Evolutionary conservation across 2,113 vertebrate species (phyloP), one percentile per base, ranked within the genome.

Genomic region (Bolborhynchus lineola): DNA sequence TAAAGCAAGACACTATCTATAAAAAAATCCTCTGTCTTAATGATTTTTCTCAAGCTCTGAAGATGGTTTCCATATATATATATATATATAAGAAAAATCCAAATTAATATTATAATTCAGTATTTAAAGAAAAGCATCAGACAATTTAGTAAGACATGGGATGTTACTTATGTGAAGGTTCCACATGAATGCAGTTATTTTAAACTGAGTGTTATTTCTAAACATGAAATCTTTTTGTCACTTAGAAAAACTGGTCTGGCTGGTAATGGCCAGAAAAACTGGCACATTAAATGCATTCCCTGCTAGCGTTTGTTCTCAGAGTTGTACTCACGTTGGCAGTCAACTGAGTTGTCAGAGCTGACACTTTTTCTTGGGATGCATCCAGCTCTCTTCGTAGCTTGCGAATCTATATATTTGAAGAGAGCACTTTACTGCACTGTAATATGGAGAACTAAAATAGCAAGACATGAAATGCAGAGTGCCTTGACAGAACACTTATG

Each of bases 281-380:
- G n/a, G 19, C 55, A 62, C 64, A 71, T 14, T n/a, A 62, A 69
- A 55, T 9, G n/a, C 46, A 28, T 35, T 53, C 78, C 28, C 39
- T 42, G 33, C 25, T 33, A 62, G 13, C 4, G 47, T 59, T 65
- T 67, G 33, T 35, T 55, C 88, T 64, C 68, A 11, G 62, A 67
- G 39, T 1, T 81, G 39, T 82, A 98, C 99, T 99, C 97, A 99
- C 99, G 31, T 99, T 99, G 68, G 99, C 99, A 65, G 99, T 99
- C 91, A 99, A 96, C 96, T 99, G 99, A 49, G 99, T 99, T 35
- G 99, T 99, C 92, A 99, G 97, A 78, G 99, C 99, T 5, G 99
- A 99, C 82, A 99, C 99, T 75, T 99, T 99, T 64, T 99, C 99
- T 96, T 99, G 99, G 57, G 99, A 99, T 70, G 99, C 98, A 78